Conservation (phyloP, 2,113 vertebrate species). For the Vulpes ferrilata region DNA sequence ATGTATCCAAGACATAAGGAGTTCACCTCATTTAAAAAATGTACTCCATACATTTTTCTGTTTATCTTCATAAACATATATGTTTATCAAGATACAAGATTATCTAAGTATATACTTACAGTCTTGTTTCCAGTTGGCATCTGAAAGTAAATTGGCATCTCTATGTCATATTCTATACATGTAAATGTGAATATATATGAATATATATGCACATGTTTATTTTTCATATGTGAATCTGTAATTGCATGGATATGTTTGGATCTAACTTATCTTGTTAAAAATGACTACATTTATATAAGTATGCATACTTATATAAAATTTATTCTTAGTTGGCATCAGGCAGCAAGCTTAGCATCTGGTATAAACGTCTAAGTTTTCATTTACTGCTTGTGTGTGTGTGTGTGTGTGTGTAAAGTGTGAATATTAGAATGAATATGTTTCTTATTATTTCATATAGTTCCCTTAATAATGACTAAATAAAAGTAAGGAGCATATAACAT, state of each 20-base stretch:
- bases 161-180: constrained; percentile 60
- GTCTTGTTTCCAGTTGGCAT: constrained; percentile 79
- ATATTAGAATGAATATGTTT: constrained; percentile 53
- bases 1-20: constrained; percentile 56
- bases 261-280: constrained; percentile 76
- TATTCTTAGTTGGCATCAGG: constrained; percentile 73
- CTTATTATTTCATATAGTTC: not conserved
- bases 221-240: constrained; percentile 75
- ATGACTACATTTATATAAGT: constrained; percentile 76
- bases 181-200: constrained; percentile 70
- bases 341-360: constrained; percentile 76
- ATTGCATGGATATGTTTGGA: constrained; percentile 75
- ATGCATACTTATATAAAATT: constrained; percentile 73
- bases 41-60: constrained; percentile 55
- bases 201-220: constrained; percentile 79
- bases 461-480: constrained; percentile 52
- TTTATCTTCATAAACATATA: constrained; percentile 77
- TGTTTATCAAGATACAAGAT: constrained; percentile 74
- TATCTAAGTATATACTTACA: constrained; percentile 73
- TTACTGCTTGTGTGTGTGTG: constrained; percentile 39
- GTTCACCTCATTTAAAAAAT: constrained; percentile 67
- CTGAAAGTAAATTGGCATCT: constrained; percentile 68
- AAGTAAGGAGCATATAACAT: not conserved
- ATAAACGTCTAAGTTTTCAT: constrained; percentile 66
- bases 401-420: not conserved